Percentiles rank a stretch among this genome's conserved stretches.
phyloP scores from a whole-genome alignment of 1,140 invertebrate species.

The Aphidius ervi region DNA sequence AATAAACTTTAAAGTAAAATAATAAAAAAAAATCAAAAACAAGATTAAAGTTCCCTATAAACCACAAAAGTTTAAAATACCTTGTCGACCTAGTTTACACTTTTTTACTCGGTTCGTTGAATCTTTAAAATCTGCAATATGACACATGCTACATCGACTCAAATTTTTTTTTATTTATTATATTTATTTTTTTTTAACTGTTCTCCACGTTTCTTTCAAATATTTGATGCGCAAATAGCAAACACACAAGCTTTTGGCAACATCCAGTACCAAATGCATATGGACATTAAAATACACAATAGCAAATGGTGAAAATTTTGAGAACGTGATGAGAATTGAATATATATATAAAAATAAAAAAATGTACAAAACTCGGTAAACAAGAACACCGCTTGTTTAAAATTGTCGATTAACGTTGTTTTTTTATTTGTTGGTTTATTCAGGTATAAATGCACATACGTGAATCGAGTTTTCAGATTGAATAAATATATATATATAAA shows the following conservation, averaged over 20 bases:
- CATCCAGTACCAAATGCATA: too few species aligned
- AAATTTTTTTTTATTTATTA: background rate
- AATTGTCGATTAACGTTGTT: conserved; percentile 16
- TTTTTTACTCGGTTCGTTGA: conserved; percentile 11
- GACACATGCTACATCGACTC: background rate
- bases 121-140: conserved; percentile 10
- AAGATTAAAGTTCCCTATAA: background rate
- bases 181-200: background rate
- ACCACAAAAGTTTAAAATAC: background rate
- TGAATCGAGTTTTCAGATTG: background rate
- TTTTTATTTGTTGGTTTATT: too few species aligned
- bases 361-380: background rate
- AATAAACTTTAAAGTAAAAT: background rate
- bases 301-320: conserved; percentile 8
- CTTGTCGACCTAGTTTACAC: conserved; percentile 18
- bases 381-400: conserved; percentile 10
- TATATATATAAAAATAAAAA: too few species aligned
- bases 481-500: too few species aligned
- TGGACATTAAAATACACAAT: too few species aligned
- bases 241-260: conserved; percentile 1
- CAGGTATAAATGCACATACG: background rate
- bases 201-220: conserved; percentile 9
- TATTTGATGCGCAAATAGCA: conserved; percentile 22
- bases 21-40: background rate
- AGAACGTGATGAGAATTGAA: conserved; percentile 17